Evolutionary conservation across 2,113 vertebrate genomes (phyloP).

Genomic region (Dasyornis broadbenti): DNA sequence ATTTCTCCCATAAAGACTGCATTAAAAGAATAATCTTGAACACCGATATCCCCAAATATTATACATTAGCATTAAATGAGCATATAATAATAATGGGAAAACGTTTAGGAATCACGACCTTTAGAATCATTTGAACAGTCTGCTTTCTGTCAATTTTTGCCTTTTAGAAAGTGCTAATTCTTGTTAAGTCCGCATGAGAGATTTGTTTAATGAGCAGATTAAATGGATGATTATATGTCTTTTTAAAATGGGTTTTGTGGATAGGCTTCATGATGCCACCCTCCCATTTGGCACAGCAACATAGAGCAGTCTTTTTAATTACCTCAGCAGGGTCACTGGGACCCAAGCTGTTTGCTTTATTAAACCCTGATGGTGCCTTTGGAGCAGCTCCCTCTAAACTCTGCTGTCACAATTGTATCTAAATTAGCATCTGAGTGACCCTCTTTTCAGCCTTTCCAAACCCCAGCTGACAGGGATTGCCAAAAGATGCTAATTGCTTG

Average conservation of each 20-base stretch:
- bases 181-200: slow-evolving; percentile 80
- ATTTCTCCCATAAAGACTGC: neutral
- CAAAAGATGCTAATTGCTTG: slow-evolving; percentile 82
- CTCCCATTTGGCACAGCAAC: slow-evolving; percentile 69
- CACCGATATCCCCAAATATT: slow-evolving; percentile 19
- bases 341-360: slow-evolving; percentile 82
- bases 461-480: slow-evolving; percentile 79
- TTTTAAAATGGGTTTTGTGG: slow-evolving; percentile 54
- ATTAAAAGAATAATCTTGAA: neutral
- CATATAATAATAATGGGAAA: slow-evolving; percentile 49
- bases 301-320: slow-evolving; percentile 76
- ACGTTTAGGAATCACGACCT: slow-evolving; percentile 49
- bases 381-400: slow-evolving; percentile 61
- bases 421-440: slow-evolving; percentile 85
- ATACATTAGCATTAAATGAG: slow-evolving; percentile 50
- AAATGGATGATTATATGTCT: slow-evolving; percentile 73
- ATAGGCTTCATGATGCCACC: slow-evolving; percentile 61
- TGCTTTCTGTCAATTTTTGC: slow-evolving; percentile 69
- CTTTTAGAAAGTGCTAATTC: slow-evolving; percentile 78
- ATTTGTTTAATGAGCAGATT: slow-evolving; percentile 83
- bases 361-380: slow-evolving; percentile 75
- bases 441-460: slow-evolving; percentile 61
- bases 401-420: slow-evolving; percentile 83
- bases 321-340: slow-evolving; percentile 74
- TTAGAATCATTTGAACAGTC: slow-evolving; percentile 65